A percentile compares a stretch with the other conserved stretches of the same genome.
phyloP scores from a whole-genome alignment of 2,113 vertebrate species.

The Triplophysa rosa region DNA sequence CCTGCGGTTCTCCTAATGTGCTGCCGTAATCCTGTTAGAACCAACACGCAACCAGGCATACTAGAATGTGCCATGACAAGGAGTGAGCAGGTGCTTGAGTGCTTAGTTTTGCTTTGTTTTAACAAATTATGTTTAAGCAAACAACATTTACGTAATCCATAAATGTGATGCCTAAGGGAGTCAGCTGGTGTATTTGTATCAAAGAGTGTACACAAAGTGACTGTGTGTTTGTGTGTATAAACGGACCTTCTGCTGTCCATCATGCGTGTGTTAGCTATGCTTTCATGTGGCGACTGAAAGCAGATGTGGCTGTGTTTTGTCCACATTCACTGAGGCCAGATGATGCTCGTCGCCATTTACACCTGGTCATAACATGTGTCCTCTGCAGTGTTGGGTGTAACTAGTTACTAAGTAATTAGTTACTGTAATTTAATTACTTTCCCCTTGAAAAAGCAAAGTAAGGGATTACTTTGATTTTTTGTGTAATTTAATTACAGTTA shows the following conservation, averaged over 20 bases:
- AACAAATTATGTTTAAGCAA: background rate
- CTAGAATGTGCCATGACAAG: conserved; percentile 29
- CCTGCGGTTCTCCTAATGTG: conserved; percentile 40
- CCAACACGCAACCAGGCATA: conserved; percentile 39
- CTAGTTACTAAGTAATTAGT: no score
- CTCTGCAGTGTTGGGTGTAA: no score
- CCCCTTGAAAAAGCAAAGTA: no score
- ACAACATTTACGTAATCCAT: conserved; percentile 46
- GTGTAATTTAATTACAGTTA: no score
- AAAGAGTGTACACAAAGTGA: conserved; percentile 5
- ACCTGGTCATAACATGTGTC: no score
- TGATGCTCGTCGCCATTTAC: no score
- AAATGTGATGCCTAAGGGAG: conserved; percentile 7
- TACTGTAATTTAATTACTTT: no score
- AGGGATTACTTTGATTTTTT: no score
- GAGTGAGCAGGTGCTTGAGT: conserved; percentile 18
- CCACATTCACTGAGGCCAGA: background rate
- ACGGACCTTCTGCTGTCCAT: conserved; percentile 6
- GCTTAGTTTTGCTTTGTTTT: conserved; percentile 32
- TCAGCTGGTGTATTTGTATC: conserved; percentile 19
- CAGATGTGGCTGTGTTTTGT: conserved; percentile 33
- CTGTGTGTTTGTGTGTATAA: conserved; percentile 19
- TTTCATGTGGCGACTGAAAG: conserved; percentile 30
- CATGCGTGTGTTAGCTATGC: conserved; percentile 15
- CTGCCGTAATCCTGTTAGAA: conserved; percentile 52